These are phyloP conservation scores for Aleiodes sp. DNA, from an alignment of 1,140 invertebrate species.

Conservation along the genomic window DNA sequence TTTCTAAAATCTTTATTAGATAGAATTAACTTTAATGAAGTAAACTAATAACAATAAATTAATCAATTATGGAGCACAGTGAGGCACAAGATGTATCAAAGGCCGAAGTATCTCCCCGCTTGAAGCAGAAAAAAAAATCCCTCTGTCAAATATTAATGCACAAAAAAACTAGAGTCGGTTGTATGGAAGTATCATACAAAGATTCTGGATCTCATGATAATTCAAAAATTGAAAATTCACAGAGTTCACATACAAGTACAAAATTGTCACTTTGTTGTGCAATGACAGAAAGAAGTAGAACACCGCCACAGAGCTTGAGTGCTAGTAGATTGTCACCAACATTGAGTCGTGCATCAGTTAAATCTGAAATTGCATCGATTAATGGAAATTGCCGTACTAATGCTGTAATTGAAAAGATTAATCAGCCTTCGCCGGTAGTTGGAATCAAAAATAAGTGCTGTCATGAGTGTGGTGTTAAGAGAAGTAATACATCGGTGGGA, in stretches of 20 bases:
- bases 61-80: slow-evolving; percentile 49
- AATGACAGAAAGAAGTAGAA: slow-evolving; percentile 62
- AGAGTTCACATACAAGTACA: slow-evolving; percentile 60
- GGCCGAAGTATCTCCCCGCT: slow-evolving; percentile 53
- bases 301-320: slow-evolving; percentile 58
- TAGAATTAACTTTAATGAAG: neutral
- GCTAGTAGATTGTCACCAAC: slow-evolving; percentile 55
- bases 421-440: slow-evolving; percentile 34
- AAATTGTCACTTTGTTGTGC: slow-evolving; percentile 62
- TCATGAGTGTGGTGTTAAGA: slow-evolving; percentile 30
- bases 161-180: slow-evolving; percentile 62
- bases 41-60: neutral
- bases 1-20: no score
- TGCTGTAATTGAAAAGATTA: slow-evolving; percentile 44
- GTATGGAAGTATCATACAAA: slow-evolving; percentile 54
- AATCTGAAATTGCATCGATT: slow-evolving; percentile 52
- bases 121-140: slow-evolving; percentile 63
- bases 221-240: slow-evolving; percentile 55
- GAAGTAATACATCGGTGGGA: slow-evolving; percentile 23
- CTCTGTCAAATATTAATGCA: slow-evolving; percentile 60
- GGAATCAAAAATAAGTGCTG: slow-evolving; percentile 31
- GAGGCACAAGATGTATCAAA: slow-evolving; percentile 44
- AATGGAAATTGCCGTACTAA: slow-evolving; percentile 52
- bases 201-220: slow-evolving; percentile 50
- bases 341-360: slow-evolving; percentile 54